phyloP scores from a whole-genome alignment of 2,797 vertebrate genomes.

The Peromyscus melanophrys region DNA sequence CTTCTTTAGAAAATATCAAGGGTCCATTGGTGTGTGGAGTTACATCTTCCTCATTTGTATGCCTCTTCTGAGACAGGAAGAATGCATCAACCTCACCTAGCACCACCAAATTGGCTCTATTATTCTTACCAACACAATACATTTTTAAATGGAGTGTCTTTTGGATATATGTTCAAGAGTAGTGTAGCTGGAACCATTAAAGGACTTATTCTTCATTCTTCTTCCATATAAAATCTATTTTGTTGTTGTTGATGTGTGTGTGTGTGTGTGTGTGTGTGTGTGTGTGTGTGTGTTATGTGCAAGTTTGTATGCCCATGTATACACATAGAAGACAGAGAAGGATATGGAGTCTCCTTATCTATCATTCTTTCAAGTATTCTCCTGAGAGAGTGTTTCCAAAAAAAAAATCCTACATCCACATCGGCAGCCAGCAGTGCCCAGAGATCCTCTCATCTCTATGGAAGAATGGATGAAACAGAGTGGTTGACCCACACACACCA shows the following conservation, averaged over 20 bases:
- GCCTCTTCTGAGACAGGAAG: neutral
- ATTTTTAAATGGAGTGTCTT: neutral
- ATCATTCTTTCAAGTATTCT: neutral
- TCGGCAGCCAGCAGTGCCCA: neutral
- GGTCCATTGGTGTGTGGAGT: neutral
- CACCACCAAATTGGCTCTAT: too few relatives aligned
- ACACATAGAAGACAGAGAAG: neutral
- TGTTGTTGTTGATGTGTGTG: neutral
- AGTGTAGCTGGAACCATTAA: too few relatives aligned
- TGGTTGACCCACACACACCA: fast-evolving
- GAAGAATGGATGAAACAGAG: neutral
- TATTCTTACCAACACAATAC: fast-evolving
- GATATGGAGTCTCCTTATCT: too few relatives aligned
- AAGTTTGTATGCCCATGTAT: neutral
- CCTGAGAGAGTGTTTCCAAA: neutral
- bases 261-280: neutral
- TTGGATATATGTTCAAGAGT: too few relatives aligned
- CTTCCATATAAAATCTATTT: neutral
- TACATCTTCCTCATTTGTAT: fast-evolving
- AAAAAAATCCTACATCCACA: neutral
- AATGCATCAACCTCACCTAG: fast-evolving
- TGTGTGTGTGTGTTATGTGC: neutral
- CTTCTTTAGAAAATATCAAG: neutral
- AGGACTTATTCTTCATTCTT: neutral
- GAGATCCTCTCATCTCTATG: neutral